phyloP scores from a whole-genome alignment of 2,113 vertebrate genomes.

The Plestiodon gilberti region DNA sequence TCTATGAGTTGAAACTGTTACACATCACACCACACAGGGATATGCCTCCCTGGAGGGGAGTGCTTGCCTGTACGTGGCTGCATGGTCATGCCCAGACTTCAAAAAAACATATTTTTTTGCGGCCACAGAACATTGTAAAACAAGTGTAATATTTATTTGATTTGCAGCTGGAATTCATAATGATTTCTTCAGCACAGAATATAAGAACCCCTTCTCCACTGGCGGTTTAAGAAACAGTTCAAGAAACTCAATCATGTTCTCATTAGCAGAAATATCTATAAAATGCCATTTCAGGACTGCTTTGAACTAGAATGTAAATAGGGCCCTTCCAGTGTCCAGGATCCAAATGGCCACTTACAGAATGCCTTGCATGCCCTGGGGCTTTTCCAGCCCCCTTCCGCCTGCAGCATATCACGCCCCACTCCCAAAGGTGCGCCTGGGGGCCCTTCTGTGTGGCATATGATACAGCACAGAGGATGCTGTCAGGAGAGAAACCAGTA shows the following conservation, averaged over 20 bases:
- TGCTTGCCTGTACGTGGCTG: background rate
- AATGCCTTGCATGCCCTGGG: background rate
- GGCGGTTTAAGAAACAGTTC: background rate
- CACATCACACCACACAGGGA: conserved; percentile 27
- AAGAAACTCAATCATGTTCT: conserved; percentile 3
- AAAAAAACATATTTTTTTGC: conserved; percentile 28
- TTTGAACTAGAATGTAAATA: background rate
- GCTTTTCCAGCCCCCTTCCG: background rate
- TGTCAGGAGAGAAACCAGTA: background rate
- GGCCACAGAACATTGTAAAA: conserved; percentile 22
- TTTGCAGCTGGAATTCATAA: conserved; percentile 10
- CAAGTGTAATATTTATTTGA: conserved; percentile 35
- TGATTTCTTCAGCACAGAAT: background rate
- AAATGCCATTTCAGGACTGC: background rate
- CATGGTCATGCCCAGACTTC: conserved; percentile 15
- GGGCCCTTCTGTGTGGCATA: background rate
- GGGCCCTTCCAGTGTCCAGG: background rate
- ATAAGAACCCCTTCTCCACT: background rate
- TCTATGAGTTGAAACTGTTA: conserved; percentile 40
- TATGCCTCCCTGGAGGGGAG: conserved; percentile 1
- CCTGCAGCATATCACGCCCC: background rate
- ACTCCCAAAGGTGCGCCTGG: background rate
- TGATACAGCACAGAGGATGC: background rate
- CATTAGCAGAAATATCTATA: background rate
- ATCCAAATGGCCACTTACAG: background rate